These are phyloP conservation scores for Strigamia crassipes DNA, from an alignment of 2,888 invertebrate species.

Conservation along the genomic window DNA sequence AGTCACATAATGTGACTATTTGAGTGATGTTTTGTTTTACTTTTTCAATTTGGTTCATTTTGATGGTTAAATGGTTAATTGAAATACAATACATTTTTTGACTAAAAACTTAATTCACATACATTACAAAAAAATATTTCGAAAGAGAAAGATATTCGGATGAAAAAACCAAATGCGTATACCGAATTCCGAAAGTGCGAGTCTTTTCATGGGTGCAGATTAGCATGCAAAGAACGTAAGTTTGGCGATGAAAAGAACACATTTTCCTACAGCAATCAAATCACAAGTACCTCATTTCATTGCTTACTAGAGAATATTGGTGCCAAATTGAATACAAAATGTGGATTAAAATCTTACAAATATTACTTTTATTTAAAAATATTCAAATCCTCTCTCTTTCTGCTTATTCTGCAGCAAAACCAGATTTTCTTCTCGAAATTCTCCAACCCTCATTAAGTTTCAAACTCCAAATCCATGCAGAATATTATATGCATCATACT, in stretches of 20 bases:
- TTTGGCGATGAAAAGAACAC: conserved; percentile 36
- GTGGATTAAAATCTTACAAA: conserved; percentile 32
- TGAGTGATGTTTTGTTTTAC: no score
- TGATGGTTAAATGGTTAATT: no score
- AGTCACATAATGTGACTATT: no score
- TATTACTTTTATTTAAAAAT: conserved; percentile 42
- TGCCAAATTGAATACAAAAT: conserved; percentile 40
- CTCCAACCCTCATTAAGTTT: background rate
- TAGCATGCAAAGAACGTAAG: conserved; percentile 34
- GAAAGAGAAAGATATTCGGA: background rate
- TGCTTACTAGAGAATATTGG: conserved; percentile 30
- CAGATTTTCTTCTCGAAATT: background rate
- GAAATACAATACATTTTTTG: no score
- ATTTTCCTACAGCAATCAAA: conserved; percentile 30
- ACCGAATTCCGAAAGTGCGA: background rate
- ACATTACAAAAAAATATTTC: background rate
- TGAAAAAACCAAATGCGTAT: background rate
- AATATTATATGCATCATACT: no score
- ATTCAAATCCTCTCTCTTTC: conserved; percentile 29
- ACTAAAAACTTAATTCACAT: no score
- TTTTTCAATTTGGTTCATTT: no score
- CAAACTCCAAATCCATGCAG: background rate
- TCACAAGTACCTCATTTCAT: conserved; percentile 42
- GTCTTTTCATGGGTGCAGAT: conserved; percentile 15
- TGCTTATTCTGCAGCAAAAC: background rate